Base-by-base conservation (phyloP, 2,888 invertebrate species). In the Strigamia crassipes region DNA sequence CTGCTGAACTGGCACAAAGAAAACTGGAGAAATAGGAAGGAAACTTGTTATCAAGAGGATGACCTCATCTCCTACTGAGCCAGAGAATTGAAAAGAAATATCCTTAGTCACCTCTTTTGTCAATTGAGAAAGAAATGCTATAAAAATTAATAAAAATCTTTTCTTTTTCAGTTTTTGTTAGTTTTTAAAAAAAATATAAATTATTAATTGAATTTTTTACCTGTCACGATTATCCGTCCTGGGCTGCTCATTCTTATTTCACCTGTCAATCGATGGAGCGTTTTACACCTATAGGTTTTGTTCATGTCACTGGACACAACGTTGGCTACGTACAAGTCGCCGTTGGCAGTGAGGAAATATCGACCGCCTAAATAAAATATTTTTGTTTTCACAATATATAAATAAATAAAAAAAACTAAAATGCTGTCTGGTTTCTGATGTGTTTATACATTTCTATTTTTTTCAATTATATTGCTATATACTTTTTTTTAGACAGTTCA, bases 191-290 rank as follows among this genome's bases (percentile, higher is more conserved):
- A 61, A 61, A 61, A 1, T 61, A 23, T 61, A 6, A 51, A 51
- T 34, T 31, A 78, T n/a, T n/a, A n/a, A n/a, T n/a, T n/a, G 12
- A 34, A 6, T 21, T 21, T 21, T 21, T 83, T 66, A 83, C 83
- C 83, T 78, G 83, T 83, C 56, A 83, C 82, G n/a, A 83, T 83
- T 21, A 83, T 82, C 31, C 80, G 80, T n/a, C 82, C 83, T 12
- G 82, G 82, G 38, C 83, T 82, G 66, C 83, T 83, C 23, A 83
- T 51, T 61, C 83, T 21, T 10, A 27, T 18, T 46, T 83, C 83
- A 38, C 83, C 83, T 18, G 83, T 83, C 38, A 83, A 78, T 38
- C 82, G 73, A 77, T 83, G 83, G n/a, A 83, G 66, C 23, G 83
- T 83, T 79, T 82, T 82, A 31, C 83, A 83, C 38, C 82, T 81